Evolutionary conservation across 2,888 invertebrate genomes (phyloP), one percentile per base, ranked within the genome.

Genomic region (Spilarctia lutea): DNA sequence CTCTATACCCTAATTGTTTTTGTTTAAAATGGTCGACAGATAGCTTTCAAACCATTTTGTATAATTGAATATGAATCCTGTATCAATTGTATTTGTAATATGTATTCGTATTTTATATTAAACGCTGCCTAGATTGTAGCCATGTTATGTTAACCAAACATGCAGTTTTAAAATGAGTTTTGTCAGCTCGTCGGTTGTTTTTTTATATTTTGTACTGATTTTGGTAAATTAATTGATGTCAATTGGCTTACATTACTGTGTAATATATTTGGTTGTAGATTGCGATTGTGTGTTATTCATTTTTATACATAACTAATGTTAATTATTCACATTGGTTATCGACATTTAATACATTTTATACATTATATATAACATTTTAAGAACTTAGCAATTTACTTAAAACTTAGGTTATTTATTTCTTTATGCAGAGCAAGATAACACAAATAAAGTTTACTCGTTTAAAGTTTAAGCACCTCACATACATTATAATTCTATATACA

Each of bases 11-110:
- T 71, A 71, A 71, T 74, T 71, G 71, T 71, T 74, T 74, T 71
- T 71, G 74, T 74, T 74, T 45, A 71, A 74, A 74, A 71, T 70
- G 35, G 35, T 52, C 10, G 45, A 18, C 45, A 35, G 71, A 39
- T 39, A 65, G 24, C 71, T 67, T n/a, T 66, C 60, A 27, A 60
- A 67, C 63, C 60, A 52, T 71, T 74, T 45, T 63, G 63, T 74
- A 30, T 71, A 71, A 74, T 71, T 74, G 74, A 74, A 74, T 71
- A 67, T 71, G 71, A 74, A 48, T 60, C 63, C n/a, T 65, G 56
- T 69, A 33, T 68, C 16, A 39, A 42, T 18, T 10, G n/a, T 60
- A 30, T n/a, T 33, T 48, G 30, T 71, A 24, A 42, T 42, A 45
- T 63, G 13, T 35, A 35, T 33, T 65, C 18, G 65, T 35, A 35